phyloP scores from a whole-genome alignment of 2,797 vertebrate genomes.

The Sebastes jordani region DNA sequence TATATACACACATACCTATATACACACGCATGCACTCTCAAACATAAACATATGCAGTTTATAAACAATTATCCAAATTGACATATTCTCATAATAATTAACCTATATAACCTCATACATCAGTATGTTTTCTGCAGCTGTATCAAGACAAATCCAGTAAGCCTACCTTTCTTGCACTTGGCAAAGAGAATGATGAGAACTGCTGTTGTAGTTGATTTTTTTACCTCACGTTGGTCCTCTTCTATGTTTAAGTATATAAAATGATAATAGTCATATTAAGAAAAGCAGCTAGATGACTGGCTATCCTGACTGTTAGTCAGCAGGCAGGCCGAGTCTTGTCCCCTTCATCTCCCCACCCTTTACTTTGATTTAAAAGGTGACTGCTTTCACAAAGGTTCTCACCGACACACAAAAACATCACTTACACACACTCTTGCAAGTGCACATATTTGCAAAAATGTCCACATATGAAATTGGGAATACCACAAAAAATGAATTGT shows the following conservation, averaged over 20 bases:
- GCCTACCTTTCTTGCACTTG: not conserved
- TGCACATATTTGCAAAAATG: no score
- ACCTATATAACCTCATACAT: not conserved
- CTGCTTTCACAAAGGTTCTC: not conserved
- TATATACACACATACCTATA: no score
- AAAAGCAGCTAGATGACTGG: not conserved
- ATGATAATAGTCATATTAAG: not conserved
- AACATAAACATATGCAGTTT: no score
- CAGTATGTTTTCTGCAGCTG: not conserved
- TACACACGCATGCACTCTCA: no score
- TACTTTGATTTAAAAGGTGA: not conserved
- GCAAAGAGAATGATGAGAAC: not conserved
- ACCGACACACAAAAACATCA: not conserved
- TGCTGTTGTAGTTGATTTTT: not conserved
- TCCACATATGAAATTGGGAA: no score
- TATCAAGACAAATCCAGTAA: not conserved
- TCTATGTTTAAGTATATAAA: not conserved
- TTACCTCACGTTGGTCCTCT: not conserved
- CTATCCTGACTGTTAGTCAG: not conserved
- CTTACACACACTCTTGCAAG: not conserved
- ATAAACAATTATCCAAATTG: not conserved
- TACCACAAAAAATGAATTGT: not conserved
- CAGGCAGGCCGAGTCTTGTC: conserved; percentile 29
- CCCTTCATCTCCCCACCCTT: not conserved
- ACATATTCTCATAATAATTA: not conserved